Evolutionary conservation across 2,888 invertebrate genomes (phyloP).

Genomic region (Eucera pruinosa): DNA sequence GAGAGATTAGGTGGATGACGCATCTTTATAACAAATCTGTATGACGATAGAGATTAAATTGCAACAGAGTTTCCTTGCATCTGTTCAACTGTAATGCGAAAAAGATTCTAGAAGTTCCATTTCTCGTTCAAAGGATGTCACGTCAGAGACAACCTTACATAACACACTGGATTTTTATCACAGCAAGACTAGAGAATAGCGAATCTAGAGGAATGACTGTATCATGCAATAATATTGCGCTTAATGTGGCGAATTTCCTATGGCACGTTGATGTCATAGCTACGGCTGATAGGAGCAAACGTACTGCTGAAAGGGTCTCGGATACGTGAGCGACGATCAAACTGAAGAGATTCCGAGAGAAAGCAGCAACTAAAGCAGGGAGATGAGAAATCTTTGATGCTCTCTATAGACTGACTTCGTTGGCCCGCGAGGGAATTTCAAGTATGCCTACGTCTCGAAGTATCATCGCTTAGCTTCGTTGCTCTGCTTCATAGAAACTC

Average conservation of each 20-base stretch:
- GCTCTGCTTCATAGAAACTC: constrained; percentile 25
- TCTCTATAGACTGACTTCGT: constrained; percentile 16
- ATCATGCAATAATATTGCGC: neutral
- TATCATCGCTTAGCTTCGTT: constrained; percentile 28
- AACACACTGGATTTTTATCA: constrained; percentile 3
- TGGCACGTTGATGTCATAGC: constrained; percentile 22
- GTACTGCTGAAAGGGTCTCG: constrained; percentile 9
- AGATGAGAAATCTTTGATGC: constrained; percentile 44
- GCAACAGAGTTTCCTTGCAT: no score
- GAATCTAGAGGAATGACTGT: neutral
- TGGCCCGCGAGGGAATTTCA: constrained; percentile 35
- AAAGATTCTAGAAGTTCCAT: neutral
- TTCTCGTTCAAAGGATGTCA: neutral
- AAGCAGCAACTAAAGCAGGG: constrained; percentile 24
- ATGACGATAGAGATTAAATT: no score
- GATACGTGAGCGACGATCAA: neutral
- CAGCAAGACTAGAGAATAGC: neutral
- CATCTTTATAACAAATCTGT: no score
- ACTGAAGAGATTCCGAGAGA: constrained; percentile 35
- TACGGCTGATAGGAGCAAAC: constrained; percentile 4
- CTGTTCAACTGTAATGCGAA: neutral
- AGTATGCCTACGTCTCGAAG: constrained; percentile 23
- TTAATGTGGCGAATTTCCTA: neutral
- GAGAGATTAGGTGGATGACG: no score
- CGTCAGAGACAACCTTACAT: neutral